Conservation (phyloP, 2,888 invertebrate genomes). For the Ormyrus rosae region DNA sequence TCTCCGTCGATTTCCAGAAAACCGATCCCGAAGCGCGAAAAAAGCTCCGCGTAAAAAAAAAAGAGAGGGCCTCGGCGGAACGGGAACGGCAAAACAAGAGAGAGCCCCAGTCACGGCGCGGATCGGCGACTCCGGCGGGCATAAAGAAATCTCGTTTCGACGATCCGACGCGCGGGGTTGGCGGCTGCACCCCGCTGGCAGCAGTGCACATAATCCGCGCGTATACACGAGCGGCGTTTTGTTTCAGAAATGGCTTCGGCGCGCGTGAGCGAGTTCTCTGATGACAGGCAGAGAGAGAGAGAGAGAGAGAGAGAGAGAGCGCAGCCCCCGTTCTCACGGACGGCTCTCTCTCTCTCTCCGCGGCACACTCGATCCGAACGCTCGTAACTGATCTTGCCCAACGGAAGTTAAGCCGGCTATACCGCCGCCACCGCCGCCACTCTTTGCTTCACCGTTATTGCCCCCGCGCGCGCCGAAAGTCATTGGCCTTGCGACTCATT, state of each 20-base stretch:
- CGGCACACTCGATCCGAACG: slow-evolving; percentile 1
- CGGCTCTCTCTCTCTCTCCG: not conserved
- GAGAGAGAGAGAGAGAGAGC: no score
- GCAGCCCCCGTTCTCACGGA: slow-evolving; percentile 30
- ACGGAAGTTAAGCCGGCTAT: slow-evolving; percentile 40
- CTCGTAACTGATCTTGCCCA: slow-evolving; percentile 43
- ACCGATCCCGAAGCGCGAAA: no score
- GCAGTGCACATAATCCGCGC: no score
- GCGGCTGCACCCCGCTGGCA: not conserved
- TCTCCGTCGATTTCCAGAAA: no score
- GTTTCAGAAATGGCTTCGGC: slow-evolving; percentile 47
- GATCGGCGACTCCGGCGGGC: not conserved
- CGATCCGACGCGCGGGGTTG: slow-evolving; percentile 3
- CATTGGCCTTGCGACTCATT: slow-evolving; percentile 50
- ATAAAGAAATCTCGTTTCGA: slow-evolving; percentile 16
- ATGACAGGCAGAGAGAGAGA: no score
- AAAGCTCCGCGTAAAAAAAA: no score
- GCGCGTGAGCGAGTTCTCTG: not conserved
- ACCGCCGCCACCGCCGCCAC: not conserved
- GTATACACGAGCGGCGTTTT: slow-evolving; percentile 14
- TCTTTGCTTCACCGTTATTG: slow-evolving; percentile 21
- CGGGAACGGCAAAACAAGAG: no score
- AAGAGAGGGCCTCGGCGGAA: no score
- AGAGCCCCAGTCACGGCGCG: not conserved
- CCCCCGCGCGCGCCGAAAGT: slow-evolving; percentile 18